phyloP scores from a whole-genome alignment of 2,888 invertebrate species.

The Pyrrhia umbra region DNA sequence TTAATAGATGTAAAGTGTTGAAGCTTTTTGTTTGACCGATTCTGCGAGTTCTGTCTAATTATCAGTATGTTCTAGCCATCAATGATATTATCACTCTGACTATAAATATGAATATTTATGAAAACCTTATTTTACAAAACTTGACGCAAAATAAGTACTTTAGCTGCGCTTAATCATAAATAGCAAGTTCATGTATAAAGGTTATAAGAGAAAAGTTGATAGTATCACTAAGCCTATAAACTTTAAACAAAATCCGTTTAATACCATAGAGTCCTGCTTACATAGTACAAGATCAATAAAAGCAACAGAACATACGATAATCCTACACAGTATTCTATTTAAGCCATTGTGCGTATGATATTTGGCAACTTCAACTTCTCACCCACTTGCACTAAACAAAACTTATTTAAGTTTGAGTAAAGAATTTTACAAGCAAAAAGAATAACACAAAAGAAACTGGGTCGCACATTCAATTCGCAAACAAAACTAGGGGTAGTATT shows the following conservation, averaged over 20 bases:
- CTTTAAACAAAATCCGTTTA: too few relatives aligned
- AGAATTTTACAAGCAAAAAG: slow-evolving; percentile 45
- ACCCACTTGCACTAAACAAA: slow-evolving; percentile 33
- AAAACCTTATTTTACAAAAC: too few relatives aligned
- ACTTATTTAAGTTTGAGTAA: slow-evolving; percentile 42
- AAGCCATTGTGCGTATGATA: slow-evolving; percentile 29
- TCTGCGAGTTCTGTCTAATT: not conserved
- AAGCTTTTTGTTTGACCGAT: not conserved
- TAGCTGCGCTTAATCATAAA: too few relatives aligned
- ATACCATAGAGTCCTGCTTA: not conserved
- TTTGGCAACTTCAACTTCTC: slow-evolving; percentile 45
- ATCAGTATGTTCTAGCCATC: too few relatives aligned
- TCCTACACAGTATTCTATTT: slow-evolving; percentile 21
- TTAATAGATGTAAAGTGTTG: not conserved
- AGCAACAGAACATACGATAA: slow-evolving; percentile 3
- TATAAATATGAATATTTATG: too few relatives aligned
- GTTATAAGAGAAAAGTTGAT: too few relatives aligned
- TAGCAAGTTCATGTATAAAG: too few relatives aligned
- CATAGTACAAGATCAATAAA: not conserved
- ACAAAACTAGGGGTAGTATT: slow-evolving; percentile 35
- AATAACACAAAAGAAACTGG: slow-evolving; percentile 48
- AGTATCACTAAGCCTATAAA: too few relatives aligned
- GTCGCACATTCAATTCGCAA: slow-evolving; percentile 43
- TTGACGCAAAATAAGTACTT: too few relatives aligned
- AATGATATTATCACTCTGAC: too few relatives aligned